phyloP scores from a whole-genome alignment of 1,140 invertebrate genomes.

The Eumeta japonica region DNA sequence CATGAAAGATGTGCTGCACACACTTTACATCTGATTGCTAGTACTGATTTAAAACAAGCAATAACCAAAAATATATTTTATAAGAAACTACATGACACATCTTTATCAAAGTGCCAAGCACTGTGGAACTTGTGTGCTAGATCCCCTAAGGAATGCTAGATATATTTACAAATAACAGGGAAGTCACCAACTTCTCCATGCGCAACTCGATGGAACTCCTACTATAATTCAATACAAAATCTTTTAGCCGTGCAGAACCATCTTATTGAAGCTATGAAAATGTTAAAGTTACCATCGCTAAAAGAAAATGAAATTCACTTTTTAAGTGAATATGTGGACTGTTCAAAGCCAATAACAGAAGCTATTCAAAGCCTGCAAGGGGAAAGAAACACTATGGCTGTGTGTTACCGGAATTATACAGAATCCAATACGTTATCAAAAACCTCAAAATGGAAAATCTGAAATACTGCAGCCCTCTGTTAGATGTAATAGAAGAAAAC shows the following conservation, averaged over 20 bases:
- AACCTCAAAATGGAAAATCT: no score
- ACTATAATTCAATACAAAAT: conserved; percentile 14
- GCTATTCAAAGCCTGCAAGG: no score
- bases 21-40: conserved; percentile 16
- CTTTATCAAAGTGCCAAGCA: conserved; percentile 18
- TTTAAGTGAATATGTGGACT: no score
- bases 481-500: no score
- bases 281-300: conserved; percentile 8
- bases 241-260: no score
- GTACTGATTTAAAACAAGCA: conserved; percentile 11
- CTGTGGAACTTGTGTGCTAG: conserved; percentile 20
- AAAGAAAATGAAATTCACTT: conserved; percentile 16
- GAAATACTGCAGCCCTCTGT: no score
- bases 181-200: conserved; percentile 18
- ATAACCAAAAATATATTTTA: conserved; percentile 18
- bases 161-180: conserved; percentile 15
- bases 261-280: conserved; percentile 14
- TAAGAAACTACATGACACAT: conserved; percentile 19
- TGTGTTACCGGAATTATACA: no score
- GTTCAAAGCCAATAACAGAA: no score
- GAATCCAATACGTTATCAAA: no score
- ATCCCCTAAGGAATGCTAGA: conserved; percentile 19
- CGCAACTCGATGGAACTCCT: no score
- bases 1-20: conserved; percentile 19
- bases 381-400: no score